These are phyloP conservation scores for Apantesis nais DNA, from an alignment of 2,888 invertebrate species.

Conservation along the genomic window DNA sequence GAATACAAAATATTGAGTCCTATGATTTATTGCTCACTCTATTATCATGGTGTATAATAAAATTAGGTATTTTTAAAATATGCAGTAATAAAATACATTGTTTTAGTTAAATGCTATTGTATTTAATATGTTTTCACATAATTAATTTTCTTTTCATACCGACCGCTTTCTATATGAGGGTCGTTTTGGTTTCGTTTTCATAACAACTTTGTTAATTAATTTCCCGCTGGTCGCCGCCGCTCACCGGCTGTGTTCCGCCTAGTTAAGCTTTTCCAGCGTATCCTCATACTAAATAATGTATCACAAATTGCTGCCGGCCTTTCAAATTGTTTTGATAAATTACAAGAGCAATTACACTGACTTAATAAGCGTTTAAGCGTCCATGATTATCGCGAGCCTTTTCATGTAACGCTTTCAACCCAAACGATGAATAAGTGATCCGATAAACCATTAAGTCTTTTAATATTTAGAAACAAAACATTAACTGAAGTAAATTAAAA, in stretches of 20 bases:
- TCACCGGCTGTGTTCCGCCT: slow-evolving; percentile 50
- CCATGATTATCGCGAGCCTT: slow-evolving; percentile 14
- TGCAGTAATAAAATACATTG: neutral
- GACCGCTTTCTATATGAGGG: slow-evolving; percentile 39
- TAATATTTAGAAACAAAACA: slow-evolving; percentile 18
- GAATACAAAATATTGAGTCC: neutral
- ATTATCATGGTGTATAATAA: neutral
- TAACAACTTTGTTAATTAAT: slow-evolving; percentile 61
- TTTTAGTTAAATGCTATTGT: neutral
- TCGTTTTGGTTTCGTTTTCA: slow-evolving; percentile 18
- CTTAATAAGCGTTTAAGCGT: slow-evolving; percentile 19
- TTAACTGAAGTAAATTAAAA: slow-evolving; percentile 31
- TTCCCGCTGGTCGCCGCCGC: slow-evolving; percentile 36
- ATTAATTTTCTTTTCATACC: slow-evolving; percentile 50
- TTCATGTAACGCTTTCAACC: slow-evolving; percentile 1
- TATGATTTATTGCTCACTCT: neutral
- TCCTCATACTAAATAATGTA: slow-evolving; percentile 46
- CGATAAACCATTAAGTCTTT: slow-evolving; percentile 20
- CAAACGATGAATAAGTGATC: neutral
- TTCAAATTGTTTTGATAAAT: slow-evolving; percentile 59
- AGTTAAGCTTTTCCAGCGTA: slow-evolving; percentile 52
- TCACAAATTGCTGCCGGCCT: slow-evolving; percentile 53
- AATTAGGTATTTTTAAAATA: neutral
- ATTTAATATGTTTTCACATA: slow-evolving; percentile 44
- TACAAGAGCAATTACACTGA: slow-evolving; percentile 42